These are phyloP conservation scores for Rhagoletis zephyria DNA, from an alignment of 1,140 invertebrate genomes.

Conservation along the genomic window DNA sequence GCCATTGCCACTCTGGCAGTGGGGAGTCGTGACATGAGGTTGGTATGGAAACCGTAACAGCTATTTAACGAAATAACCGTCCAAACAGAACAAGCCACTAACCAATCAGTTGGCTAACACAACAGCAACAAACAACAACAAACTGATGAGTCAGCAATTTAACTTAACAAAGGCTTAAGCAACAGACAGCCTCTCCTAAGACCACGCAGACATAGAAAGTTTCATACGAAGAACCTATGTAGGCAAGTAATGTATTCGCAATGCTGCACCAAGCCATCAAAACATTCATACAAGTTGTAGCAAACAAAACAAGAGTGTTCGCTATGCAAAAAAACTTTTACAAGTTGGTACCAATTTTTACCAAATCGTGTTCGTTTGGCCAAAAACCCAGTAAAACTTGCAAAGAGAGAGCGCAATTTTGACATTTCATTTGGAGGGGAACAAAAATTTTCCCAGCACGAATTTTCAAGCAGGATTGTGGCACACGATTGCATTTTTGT, in stretches of 20 bases:
- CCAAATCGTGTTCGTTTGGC: no score
- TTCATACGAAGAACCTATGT: no score
- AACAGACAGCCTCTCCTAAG: constrained; percentile 4
- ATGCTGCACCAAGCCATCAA: neutral
- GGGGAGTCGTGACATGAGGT: neutral
- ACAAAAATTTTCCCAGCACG: no score
- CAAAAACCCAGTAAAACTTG: no score
- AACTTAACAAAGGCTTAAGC: neutral
- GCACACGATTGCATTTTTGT: no score
- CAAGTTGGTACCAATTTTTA: no score
- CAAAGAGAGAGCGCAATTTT: no score
- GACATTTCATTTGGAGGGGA: no score
- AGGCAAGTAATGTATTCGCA: neutral
- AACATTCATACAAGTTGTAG: no score
- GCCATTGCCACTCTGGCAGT: neutral
- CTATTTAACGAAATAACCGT: neutral
- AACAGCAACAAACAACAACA: constrained; percentile 9
- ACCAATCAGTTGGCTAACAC: constrained; percentile 28
- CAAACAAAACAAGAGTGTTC: no score
- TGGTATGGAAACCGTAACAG: constrained; percentile 17
- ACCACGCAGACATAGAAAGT: neutral
- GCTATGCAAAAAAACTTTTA: no score
- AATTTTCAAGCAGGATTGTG: no score
- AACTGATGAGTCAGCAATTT: neutral
- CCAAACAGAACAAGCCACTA: neutral